Evolutionary conservation across 2,888 invertebrate species (phyloP).

Genomic region (Stenodera caucasica): DNA sequence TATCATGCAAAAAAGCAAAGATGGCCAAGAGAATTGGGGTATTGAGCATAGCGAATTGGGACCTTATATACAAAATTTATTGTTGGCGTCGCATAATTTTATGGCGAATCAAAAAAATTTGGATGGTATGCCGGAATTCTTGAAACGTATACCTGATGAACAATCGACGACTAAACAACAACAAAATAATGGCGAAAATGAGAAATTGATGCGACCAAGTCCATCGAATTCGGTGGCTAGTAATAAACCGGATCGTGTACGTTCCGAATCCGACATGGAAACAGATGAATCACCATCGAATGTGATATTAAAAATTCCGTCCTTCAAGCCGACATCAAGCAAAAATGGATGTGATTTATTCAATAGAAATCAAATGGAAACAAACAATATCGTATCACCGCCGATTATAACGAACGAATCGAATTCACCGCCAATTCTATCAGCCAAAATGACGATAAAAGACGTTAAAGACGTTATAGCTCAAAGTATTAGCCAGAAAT

Average conservation of each 20-base stretch:
- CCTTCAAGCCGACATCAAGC: constrained; percentile 71
- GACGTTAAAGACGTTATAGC: constrained; percentile 93
- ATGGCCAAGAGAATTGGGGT: constrained; percentile 51
- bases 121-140: constrained; percentile 59
- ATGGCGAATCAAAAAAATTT: constrained; percentile 44
- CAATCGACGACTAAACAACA: constrained; percentile 31
- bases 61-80: constrained; percentile 60
- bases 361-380: constrained; percentile 43
- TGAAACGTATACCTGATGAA: constrained; percentile 27
- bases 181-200: constrained; percentile 49
- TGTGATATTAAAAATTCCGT: constrained; percentile 91
- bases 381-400: constrained; percentile 55
- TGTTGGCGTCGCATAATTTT: constrained; percentile 52
- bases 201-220: constrained; percentile 50
- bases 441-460: constrained; percentile 69
- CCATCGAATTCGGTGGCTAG: constrained; percentile 54
- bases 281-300: constrained; percentile 64
- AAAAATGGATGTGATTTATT: constrained; percentile 58
- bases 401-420: constrained; percentile 57
- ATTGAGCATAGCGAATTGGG: constrained; percentile 48
- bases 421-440: constrained; percentile 60
- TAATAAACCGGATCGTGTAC: constrained; percentile 40
- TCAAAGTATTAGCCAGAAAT: constrained; percentile 87
- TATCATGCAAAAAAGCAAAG: constrained; percentile 58
- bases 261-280: constrained; percentile 54